Evolutionary conservation across 2,797 vertebrate species (phyloP).

Genomic region (Alfaro cultratus): DNA sequence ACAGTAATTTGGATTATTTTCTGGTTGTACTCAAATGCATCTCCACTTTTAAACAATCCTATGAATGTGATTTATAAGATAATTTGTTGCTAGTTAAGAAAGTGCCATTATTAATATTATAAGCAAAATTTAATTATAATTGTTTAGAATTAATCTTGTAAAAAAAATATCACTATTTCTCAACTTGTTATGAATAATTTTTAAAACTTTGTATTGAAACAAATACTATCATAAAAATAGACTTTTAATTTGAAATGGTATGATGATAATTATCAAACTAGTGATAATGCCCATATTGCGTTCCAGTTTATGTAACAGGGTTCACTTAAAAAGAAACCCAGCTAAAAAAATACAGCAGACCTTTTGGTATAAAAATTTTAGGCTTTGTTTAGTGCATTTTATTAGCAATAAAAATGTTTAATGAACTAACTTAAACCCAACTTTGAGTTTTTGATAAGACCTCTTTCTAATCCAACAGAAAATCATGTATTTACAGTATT

Average conservation of each 20-base stretch:
- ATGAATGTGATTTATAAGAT: background rate
- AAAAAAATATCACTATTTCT: background rate
- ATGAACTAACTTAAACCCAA: background rate
- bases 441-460: background rate
- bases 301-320: background rate
- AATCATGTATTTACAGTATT: background rate
- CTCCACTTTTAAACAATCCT: background rate
- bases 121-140: background rate
- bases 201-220: background rate
- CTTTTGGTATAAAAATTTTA: background rate
- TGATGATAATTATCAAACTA: background rate
- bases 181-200: background rate
- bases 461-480: background rate
- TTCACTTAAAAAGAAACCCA: background rate
- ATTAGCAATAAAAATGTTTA: background rate
- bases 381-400: background rate
- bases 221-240: background rate
- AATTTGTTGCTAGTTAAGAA: background rate
- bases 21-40: background rate
- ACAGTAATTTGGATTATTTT: background rate
- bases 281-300: background rate
- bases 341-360: background rate
- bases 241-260: background rate
- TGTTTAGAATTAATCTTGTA: background rate
- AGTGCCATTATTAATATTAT: background rate